phyloP scores from a whole-genome alignment of 2,888 invertebrate species.

The Polydrusus cervinus region DNA sequence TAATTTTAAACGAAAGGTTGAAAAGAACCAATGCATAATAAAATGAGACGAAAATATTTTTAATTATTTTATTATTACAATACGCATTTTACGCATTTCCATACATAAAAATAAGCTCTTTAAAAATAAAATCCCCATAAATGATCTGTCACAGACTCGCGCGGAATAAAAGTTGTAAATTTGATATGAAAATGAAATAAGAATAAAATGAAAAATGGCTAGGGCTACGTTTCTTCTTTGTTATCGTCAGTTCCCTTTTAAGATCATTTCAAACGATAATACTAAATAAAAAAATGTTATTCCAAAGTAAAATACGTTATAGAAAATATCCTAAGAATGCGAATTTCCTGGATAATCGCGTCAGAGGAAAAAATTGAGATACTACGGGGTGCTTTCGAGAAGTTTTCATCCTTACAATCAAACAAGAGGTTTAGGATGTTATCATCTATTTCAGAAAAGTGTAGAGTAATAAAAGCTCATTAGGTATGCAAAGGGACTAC shows the following conservation, averaged over 20 bases:
- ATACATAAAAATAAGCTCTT: slow-evolving; percentile 7
- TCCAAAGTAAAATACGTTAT: not conserved
- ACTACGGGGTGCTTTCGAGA: too few relatives aligned
- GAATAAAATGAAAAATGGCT: slow-evolving; percentile 8
- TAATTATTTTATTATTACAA: not conserved
- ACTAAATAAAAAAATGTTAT: not conserved
- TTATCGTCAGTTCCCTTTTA: slow-evolving; percentile 4
- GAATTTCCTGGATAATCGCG: too few relatives aligned
- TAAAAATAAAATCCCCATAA: not conserved
- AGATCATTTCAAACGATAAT: not conserved
- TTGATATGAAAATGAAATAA: slow-evolving; percentile 2
- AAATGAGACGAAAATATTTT: not conserved
- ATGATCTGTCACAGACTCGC: not conserved
- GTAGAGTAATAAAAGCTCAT: too few relatives aligned
- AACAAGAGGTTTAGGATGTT: too few relatives aligned
- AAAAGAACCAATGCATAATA: not conserved
- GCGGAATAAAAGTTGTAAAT: not conserved
- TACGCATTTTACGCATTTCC: not conserved
- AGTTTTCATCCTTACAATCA: too few relatives aligned
- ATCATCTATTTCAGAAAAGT: too few relatives aligned
- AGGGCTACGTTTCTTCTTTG: not conserved
- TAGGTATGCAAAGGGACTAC: too few relatives aligned
- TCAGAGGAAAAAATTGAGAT: too few relatives aligned
- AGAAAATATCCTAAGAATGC: too few relatives aligned
- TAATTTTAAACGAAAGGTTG: not conserved